phyloP scores from a whole-genome alignment of 2,113 vertebrate genomes.

The Silurus meridionalis region DNA sequence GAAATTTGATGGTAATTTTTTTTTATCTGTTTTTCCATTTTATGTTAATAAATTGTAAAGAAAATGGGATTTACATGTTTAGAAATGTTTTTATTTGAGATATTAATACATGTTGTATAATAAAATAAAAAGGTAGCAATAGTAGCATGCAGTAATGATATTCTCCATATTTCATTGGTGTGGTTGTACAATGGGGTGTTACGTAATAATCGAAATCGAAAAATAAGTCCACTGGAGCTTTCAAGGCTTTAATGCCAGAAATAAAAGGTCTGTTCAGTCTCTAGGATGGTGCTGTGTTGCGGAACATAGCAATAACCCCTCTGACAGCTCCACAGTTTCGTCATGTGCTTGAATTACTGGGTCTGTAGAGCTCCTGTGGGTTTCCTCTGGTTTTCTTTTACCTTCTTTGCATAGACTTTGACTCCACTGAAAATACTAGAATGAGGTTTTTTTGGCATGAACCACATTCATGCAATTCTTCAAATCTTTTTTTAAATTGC shows the following conservation, averaged over 20 bases:
- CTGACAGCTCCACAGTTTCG: background rate
- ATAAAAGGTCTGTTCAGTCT: background rate
- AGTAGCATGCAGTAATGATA: too few relatives aligned
- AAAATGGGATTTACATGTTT: too few relatives aligned
- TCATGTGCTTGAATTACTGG: background rate
- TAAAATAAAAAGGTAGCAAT: too few relatives aligned
- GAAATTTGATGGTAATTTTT: too few relatives aligned
- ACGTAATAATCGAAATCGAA: too few relatives aligned
- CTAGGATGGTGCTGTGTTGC: background rate
- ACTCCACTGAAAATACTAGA: background rate
- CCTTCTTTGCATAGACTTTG: background rate
- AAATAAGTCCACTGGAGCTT: conserved; percentile 77
- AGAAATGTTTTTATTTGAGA: too few relatives aligned
- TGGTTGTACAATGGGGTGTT: background rate
- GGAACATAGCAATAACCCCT: background rate
- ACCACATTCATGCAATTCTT: background rate
- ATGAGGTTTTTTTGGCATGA: background rate
- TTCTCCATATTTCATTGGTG: background rate
- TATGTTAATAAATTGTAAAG: too few relatives aligned
- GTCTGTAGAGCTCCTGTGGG: background rate
- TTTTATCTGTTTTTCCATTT: too few relatives aligned
- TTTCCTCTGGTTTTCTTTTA: background rate
- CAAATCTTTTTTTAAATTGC: background rate
- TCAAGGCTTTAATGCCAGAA: conserved; percentile 63
- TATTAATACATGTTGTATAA: too few relatives aligned